Evolutionary conservation across 2,797 vertebrate genomes (phyloP).

Genomic region (Cirrhinus mrigala): DNA sequence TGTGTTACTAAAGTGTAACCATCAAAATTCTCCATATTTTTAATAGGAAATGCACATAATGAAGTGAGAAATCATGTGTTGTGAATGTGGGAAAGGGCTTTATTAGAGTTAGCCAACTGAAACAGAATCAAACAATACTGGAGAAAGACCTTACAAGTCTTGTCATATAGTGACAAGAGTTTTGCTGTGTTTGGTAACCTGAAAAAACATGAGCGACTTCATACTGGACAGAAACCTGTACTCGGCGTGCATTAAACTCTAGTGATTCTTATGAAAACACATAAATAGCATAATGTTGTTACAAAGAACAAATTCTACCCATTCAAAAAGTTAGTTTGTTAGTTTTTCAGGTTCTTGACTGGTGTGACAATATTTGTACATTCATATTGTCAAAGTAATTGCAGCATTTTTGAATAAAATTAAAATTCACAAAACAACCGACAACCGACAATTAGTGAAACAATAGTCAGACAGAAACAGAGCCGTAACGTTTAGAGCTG

Average conservation of each 20-base stretch:
- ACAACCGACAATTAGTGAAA: neutral
- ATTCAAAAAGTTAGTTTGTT: neutral
- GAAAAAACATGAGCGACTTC: neutral
- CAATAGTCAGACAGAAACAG: neutral
- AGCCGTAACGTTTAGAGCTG: no score
- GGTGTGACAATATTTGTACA: neutral
- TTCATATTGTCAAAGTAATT: neutral
- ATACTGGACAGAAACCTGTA: neutral
- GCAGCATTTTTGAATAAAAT: neutral
- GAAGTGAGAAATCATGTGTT: no score
- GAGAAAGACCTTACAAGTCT: neutral
- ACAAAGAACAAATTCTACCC: no score
- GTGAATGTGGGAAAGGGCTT: no score
- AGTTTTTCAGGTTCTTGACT: neutral
- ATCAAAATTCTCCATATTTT: no score
- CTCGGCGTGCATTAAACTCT: no score
- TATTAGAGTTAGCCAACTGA: no score
- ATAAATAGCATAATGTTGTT: no score
- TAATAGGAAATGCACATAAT: no score
- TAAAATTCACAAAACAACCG: neutral
- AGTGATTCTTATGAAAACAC: no score
- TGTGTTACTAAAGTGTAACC: no score
- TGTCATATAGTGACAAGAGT: neutral
- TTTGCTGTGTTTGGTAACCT: neutral
- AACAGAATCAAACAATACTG: neutral